Percentiles rank a stretch among this genome's conserved stretches.
phyloP scores from a whole-genome alignment of 2,113 vertebrate species.

The Aegithalos caudatus region DNA sequence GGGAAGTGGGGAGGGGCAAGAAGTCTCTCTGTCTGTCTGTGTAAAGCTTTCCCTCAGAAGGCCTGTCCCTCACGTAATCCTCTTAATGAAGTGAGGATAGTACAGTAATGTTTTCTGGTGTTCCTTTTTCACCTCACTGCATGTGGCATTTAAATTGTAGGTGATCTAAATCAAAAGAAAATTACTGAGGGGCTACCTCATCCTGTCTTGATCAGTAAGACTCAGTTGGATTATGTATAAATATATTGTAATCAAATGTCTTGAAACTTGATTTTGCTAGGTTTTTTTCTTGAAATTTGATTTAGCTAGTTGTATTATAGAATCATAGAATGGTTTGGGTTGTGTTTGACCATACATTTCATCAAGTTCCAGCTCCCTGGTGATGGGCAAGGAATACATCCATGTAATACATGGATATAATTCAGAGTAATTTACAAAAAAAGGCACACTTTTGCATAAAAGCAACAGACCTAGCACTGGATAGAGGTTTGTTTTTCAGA shows the following conservation, averaged over 20 bases:
- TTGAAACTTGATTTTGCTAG: background rate
- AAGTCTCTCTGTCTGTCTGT: background rate
- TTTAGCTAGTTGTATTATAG: background rate
- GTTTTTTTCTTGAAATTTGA: background rate
- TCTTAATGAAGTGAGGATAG: background rate
- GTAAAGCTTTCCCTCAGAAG: background rate
- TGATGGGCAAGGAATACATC: background rate
- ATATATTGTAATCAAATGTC: background rate
- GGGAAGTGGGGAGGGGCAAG: background rate
- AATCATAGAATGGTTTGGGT: background rate
- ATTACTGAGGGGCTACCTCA: background rate
- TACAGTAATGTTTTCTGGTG: background rate
- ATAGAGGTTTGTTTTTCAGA: background rate
- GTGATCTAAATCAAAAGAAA: background rate
- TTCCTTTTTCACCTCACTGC: background rate
- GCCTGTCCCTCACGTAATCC: background rate
- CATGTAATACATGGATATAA: background rate
- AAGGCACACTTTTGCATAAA: background rate
- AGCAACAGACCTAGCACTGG: background rate
- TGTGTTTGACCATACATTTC: fast-evolving
- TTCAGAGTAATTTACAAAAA: background rate
- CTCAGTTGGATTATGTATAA: background rate
- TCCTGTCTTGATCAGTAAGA: background rate
- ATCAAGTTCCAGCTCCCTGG: background rate
- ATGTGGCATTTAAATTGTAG: background rate